These are phyloP conservation scores for Empidonax alnorum DNA, from an alignment of 2,113 vertebrate species.

Conservation along the genomic window DNA sequence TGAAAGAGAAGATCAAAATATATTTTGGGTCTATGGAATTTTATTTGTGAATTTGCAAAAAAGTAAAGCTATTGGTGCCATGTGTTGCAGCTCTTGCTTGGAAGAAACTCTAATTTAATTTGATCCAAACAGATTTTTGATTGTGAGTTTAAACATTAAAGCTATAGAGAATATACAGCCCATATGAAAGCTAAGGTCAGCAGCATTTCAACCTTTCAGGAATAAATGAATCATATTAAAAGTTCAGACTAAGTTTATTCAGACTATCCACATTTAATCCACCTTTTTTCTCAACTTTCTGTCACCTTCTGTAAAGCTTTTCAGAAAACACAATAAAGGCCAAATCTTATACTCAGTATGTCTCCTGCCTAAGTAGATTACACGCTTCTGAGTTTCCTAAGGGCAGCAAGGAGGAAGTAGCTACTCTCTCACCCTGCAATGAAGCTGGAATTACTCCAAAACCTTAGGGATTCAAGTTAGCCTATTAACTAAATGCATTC, in stretches of 20 bases:
- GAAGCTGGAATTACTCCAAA: conserved; percentile 30
- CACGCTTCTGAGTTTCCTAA: not conserved
- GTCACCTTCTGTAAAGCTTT: not conserved
- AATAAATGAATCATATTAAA: not conserved
- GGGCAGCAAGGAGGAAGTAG: conserved; percentile 26
- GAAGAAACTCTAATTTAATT: not conserved
- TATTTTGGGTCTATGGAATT: not conserved
- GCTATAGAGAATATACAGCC: not conserved
- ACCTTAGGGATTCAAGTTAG: not conserved
- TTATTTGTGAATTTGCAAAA: not conserved
- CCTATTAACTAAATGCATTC: not conserved
- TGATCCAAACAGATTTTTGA: not conserved
- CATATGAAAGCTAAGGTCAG: not conserved
- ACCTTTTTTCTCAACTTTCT: not conserved
- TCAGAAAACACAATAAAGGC: not conserved
- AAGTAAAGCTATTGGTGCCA: not conserved
- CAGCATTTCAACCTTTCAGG: not conserved
- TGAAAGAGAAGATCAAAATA: not conserved
- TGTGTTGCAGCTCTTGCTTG: not conserved
- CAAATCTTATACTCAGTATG: not conserved
- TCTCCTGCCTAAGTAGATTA: conserved; percentile 10
- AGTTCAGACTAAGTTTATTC: not conserved
- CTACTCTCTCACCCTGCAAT: not conserved
- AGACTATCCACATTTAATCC: not conserved
- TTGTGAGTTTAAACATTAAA: not conserved